phyloP scores from a whole-genome alignment of 2,888 invertebrate species.

The Dicyrtomina minuta region DNA sequence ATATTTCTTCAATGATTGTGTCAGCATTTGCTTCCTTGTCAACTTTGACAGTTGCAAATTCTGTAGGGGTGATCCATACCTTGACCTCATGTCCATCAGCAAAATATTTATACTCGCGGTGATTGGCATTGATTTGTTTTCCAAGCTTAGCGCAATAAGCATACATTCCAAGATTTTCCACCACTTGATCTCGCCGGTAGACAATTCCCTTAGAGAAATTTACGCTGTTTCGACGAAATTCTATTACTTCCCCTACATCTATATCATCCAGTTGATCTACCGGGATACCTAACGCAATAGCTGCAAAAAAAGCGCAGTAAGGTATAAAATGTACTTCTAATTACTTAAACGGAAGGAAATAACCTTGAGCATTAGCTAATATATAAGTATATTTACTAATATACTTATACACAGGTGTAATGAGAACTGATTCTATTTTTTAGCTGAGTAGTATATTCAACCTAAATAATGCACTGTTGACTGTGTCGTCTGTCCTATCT shows the following conservation, averaged over 20 bases:
- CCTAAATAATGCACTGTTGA: too few species aligned
- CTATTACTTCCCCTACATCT: constrained; percentile 59
- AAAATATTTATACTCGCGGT: constrained; percentile 43
- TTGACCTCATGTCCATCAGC: constrained; percentile 56
- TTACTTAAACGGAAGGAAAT: too few species aligned
- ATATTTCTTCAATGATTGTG: constrained; percentile 58
- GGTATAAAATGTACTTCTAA: too few species aligned
- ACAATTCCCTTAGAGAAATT: constrained; percentile 58
- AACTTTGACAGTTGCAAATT: constrained; percentile 58
- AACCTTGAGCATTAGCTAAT: too few species aligned
- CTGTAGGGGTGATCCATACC: constrained; percentile 59
- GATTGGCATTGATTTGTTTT: constrained; percentile 56
- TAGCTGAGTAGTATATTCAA: too few species aligned
- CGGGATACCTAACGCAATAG: constrained; percentile 59
- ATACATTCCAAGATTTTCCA: constrained; percentile 57
- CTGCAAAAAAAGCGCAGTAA: too few species aligned
- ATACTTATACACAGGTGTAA: too few species aligned
- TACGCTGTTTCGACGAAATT: constrained; percentile 59
- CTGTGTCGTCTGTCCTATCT: too few species aligned
- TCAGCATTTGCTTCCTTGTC: constrained; percentile 57
- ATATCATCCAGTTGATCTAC: constrained; percentile 61
- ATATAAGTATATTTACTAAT: too few species aligned
- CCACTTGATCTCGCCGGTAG: constrained; percentile 56
- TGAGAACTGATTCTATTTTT: too few species aligned
- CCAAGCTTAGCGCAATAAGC: constrained; percentile 60